phyloP scores from a whole-genome alignment of 1,140 invertebrate genomes.

The Drosophila nasuta region DNA sequence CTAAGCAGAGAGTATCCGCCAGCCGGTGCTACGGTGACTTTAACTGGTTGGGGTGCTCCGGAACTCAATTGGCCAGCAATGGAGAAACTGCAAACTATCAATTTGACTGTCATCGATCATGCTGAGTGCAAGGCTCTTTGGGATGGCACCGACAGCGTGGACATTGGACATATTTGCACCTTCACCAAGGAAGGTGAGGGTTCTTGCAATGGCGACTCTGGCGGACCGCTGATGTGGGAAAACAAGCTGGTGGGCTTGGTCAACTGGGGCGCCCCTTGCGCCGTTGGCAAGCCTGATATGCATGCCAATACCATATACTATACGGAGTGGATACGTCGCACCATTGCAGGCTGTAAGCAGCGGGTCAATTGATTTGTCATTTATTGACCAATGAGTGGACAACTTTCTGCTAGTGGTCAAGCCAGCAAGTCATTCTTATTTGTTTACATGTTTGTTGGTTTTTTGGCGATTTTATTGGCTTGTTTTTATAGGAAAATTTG shows the following conservation, averaged over 20 bases:
- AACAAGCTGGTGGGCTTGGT: constrained; percentile 85
- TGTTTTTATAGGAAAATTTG: constrained; percentile 32
- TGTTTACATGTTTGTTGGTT: constrained; percentile 32
- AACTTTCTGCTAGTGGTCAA: background rate
- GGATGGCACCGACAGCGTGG: constrained; percentile 48
- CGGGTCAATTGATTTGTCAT: constrained; percentile 35
- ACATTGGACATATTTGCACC: constrained; percentile 86
- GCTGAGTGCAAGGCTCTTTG: constrained; percentile 51
- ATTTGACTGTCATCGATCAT: constrained; percentile 61
- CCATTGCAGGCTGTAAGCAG: constrained; percentile 48
- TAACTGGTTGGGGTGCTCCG: constrained; percentile 84
- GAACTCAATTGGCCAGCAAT: constrained; percentile 38
- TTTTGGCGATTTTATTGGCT: constrained; percentile 47
- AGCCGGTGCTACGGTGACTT: constrained; percentile 67
- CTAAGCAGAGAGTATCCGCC: constrained; percentile 52
- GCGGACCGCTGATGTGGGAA: constrained; percentile 86
- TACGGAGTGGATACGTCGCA: constrained; percentile 65
- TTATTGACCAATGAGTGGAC: background rate
- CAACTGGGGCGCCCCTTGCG: constrained; percentile 87
- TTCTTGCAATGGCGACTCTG: constrained; percentile 87
- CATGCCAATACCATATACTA: constrained; percentile 84
- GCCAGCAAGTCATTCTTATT: constrained; percentile 17
- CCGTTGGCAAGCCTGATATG: constrained; percentile 86
- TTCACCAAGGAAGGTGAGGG: constrained; percentile 86
- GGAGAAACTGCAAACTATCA: constrained; percentile 61